Conservation (phyloP, 1,140 invertebrate genomes). For the Ceratina australensis region DNA sequence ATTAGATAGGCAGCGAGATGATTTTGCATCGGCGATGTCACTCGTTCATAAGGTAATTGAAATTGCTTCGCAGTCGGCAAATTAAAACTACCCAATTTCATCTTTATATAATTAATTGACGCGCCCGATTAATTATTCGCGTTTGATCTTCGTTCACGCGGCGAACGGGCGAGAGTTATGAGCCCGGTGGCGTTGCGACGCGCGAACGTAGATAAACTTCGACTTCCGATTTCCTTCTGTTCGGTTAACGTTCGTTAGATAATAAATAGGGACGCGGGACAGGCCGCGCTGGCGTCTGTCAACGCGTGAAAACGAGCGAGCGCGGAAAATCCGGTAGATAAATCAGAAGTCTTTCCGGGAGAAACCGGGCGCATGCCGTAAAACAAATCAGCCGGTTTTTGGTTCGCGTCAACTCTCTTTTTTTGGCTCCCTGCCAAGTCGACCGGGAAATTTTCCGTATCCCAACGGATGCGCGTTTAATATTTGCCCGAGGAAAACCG, state of each 20-base stretch:
- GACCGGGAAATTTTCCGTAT: neutral
- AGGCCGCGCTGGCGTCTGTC: constrained; percentile 24
- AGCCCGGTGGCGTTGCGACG: neutral
- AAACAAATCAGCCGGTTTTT: constrained; percentile 49
- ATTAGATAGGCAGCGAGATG: no score
- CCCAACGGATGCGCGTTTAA: neutral
- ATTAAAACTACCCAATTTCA: no score
- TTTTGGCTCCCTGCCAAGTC: neutral
- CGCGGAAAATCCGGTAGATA: constrained; percentile 57
- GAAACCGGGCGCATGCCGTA: constrained; percentile 38
- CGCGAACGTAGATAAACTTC: constrained; percentile 30
- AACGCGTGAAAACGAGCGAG: constrained; percentile 45
- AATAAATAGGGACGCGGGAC: constrained; percentile 28
- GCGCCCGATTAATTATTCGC: neutral
- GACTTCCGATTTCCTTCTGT: constrained; percentile 32
- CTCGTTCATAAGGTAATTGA: no score
- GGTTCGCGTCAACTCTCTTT: neutral
- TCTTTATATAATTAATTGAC: no score
- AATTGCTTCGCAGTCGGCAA: no score
- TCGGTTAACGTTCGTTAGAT: constrained; percentile 30
- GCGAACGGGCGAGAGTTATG: neutral
- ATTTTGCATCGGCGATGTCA: no score
- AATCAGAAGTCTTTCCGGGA: constrained; percentile 49
- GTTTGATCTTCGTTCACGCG: neutral
- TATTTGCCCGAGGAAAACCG: neutral